Conservation (phyloP, 2,888 invertebrate species). For the Clusia tigrina region DNA sequence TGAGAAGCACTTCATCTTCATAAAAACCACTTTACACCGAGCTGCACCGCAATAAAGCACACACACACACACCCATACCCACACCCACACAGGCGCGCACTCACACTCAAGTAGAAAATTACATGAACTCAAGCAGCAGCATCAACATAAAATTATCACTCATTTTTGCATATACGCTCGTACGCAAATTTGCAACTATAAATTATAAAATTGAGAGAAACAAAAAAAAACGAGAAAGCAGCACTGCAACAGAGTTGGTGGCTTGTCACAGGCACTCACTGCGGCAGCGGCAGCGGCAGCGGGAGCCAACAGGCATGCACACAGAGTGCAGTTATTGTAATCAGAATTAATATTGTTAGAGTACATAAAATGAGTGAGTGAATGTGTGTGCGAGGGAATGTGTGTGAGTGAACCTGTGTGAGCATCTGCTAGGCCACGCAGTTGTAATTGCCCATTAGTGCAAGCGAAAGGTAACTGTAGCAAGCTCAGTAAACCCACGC, state of each 20-base stretch:
- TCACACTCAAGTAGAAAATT: not conserved
- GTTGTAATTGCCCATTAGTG: slow-evolving; percentile 33
- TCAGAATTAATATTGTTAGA: not conserved
- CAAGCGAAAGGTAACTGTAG: slow-evolving; percentile 5
- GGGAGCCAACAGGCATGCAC: not conserved
- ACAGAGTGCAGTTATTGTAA: not conserved
- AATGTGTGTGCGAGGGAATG: not conserved
- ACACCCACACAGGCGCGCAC: slow-evolving; percentile 7
- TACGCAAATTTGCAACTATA: not conserved
- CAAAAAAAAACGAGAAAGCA: no score
- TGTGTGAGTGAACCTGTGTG: not conserved
- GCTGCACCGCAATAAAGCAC: slow-evolving; percentile 41
- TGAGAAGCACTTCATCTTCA: no score
- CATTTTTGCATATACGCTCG: not conserved
- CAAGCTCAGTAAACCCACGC: not conserved
- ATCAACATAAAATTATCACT: slow-evolving; percentile 1
- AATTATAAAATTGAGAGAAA: not conserved
- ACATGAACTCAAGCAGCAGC: not conserved
- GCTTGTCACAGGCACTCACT: no score
- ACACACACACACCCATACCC: slow-evolving; percentile 24
- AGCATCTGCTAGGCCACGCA: slow-evolving; percentile 30
- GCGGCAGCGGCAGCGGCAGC: not conserved
- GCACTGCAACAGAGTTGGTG: not conserved
- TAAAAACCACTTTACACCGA: no score
- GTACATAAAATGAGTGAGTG: not conserved